Evolutionary conservation across 2,888 invertebrate genomes (phyloP), one percentile per base, ranked within the genome.

Genomic region (Smittia sp.): DNA sequence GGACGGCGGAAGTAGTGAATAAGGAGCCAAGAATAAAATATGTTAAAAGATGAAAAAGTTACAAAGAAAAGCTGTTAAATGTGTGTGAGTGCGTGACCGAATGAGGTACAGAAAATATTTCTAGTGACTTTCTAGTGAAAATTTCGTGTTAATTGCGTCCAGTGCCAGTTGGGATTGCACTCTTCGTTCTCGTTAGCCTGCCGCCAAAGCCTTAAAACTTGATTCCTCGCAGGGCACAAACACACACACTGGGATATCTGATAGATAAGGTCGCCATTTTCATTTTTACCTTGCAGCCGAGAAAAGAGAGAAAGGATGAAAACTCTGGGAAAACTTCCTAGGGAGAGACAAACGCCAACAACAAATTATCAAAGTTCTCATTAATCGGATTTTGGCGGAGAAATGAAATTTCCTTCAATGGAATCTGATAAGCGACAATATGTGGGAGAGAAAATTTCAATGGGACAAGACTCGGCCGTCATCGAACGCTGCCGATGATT

Each of bases 241-340:
- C 20, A 72, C 72, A 72, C 39, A 62, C 63, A 63, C n/a, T 11
- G 46, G 46, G 20, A 41, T 27, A 72, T 20, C 32, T 62, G 72
- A 72, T 72, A 72, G 54, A 72, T 52, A 72, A 32, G 68, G 72
- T 72, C 72, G 72, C 72, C 72, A 72, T 72, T 72, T 72, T 72
- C 62, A 62, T 72, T 72, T 72, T 72, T 62, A 63, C 58, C 58
- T 27, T 9, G 1, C 63, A 27, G 63, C 11, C 27, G 27, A 63
- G 20, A 63, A 58, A 58, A n/a, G 63, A 46, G 58, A 58, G 58
- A 58, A 58, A 58, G 52, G 24, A 24, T 58, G 58, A 13, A 18
- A 46, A 18, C 4, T 4, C 15, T 2, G 18, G 24, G 13, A 58
- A 58, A 58, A 24, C 24, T 58, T 58, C 13, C 58, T 6, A 58